Evolutionary conservation across 2,888 invertebrate species (phyloP), one percentile per base, ranked within the genome.

Genomic region (Octonoba sinensis): DNA sequence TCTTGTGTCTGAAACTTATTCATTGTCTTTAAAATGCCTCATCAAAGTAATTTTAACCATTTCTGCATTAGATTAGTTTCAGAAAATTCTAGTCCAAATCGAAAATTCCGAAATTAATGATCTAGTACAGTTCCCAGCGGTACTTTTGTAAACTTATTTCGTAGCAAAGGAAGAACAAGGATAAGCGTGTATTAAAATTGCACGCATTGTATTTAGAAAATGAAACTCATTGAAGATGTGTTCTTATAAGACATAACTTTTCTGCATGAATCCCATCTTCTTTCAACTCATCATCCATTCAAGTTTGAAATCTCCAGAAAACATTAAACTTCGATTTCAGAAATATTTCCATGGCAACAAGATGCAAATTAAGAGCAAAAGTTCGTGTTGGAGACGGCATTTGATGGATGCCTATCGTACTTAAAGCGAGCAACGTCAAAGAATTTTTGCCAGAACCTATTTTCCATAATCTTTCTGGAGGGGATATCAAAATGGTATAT

Each of bases 281-380:
- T 8, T 36, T 36, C 36, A 36, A 36, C 36, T 36, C 36, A 36
- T 27, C 27, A 27, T 36, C 36, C 36, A 36, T 36, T 36, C 36
- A 36, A 36, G 36, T 36, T 36, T 11, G 36, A 36, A 36, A 36
- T 11, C 36, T 36, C 36, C 11, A 72, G 36, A 67, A 73, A 73
- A 73, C 78, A 78, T 78, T 79, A 79, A 73, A 79, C 69, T 73
- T 79, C 66, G 79, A 79, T 79, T 79, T 69, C 66, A 66, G 46
- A 59, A 59, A 22, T 62, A 72, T 79, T 79, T 73, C 79, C 79
- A 79, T 79, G 51, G 56, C 79, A 73, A 73, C 62, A 56, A 72
- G 59, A 79, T 79, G 60, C 79, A 67, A 79, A 79, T 73, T 54
- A 64, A 62, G 64, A 70, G 69, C 36, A 20, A 20, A 67, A 59